Evolutionary conservation across 2,113 vertebrate genomes (phyloP), one percentile per base, ranked within the genome.

Genomic region (Lates calcarifer): DNA sequence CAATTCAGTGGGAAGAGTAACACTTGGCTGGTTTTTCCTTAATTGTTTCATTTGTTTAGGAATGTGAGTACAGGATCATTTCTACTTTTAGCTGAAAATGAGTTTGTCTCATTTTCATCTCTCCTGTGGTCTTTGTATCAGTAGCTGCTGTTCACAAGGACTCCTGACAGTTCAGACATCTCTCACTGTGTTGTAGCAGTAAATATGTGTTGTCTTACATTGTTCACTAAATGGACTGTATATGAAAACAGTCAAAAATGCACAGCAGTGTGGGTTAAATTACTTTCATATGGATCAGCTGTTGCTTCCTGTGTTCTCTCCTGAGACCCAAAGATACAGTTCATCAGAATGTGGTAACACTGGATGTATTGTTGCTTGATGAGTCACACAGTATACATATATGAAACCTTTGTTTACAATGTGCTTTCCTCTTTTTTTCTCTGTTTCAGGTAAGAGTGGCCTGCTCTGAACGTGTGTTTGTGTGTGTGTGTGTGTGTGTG

Each of bases 381-480:
- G n/a, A n/a, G n/a, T n/a, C n/a, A 6, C 5, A 63, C 22, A 20
- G 18, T 47, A 18, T n/a, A n/a, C n/a, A 18, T 2, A 12, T 17
- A 56, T 28, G 14, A 17, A 17, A 18, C 3, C n/a, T 55, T 20
- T 2, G 43, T 65, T 74, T 56, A 57, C 49, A 49, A 4, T 57
- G 10, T 74, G 18, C n/a, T 61, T 14, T 75, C 4, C 24, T 77
- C n/a, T n/a, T n/a, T 68, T 2, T 68, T 12, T 62, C 28, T 63
- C 6, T 79, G 7, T 79, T 47, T 49, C 71, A 69, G 82, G 76
- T 74, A 79, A 68, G 63, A 45, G 11, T n/a, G 66, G 11, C 26
- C 47, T 58, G 61, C 22, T 4, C 15, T 58, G 28, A 1, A 5
- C n/a, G 0, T 20, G 13, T 61, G 29, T 43, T 55, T 35, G 28